These are phyloP conservation scores for Thymelicus acteon DNA, from an alignment of 2,888 invertebrate genomes.

Conservation along the genomic window DNA sequence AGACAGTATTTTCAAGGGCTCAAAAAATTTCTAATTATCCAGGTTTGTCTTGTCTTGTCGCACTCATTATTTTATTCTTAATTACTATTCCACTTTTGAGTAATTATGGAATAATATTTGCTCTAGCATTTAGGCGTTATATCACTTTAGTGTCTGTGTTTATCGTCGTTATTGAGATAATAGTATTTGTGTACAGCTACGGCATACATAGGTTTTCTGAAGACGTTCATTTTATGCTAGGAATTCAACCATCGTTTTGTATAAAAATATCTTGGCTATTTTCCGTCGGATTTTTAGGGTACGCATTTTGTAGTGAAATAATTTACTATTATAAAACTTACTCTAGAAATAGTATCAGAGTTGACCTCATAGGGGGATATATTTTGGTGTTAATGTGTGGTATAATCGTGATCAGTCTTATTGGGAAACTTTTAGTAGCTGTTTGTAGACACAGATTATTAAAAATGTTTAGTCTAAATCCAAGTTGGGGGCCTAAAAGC, in stretches of 20 bases:
- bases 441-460: constrained; percentile 49
- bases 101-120: constrained; percentile 50
- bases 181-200: constrained; percentile 69
- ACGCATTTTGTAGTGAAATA: constrained; percentile 54
- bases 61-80: constrained; percentile 53
- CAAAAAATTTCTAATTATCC: constrained; percentile 55
- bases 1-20: constrained; percentile 52
- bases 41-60: constrained; percentile 54
- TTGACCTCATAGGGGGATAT: constrained; percentile 45
- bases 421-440: constrained; percentile 51
- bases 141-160: constrained; percentile 52
- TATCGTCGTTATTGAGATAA: constrained; percentile 55
- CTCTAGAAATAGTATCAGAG: not conserved
- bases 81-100: constrained; percentile 61
- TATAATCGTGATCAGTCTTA: constrained; percentile 39
- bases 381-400: constrained; percentile 37
- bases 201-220: constrained; percentile 70
- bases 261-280: constrained; percentile 63
- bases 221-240: constrained; percentile 79
- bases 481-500: constrained; percentile 68
- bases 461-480: constrained; percentile 53
- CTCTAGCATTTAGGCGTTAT: constrained; percentile 48
- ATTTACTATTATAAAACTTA: constrained; percentile 5
- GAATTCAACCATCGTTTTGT: constrained; percentile 61
- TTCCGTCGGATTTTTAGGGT: constrained; percentile 51